A percentile compares a stretch with the other conserved stretches of the same genome.
phyloP scores from a whole-genome alignment of 2,888 invertebrate genomes.

The Andrena hattorfiana region DNA sequence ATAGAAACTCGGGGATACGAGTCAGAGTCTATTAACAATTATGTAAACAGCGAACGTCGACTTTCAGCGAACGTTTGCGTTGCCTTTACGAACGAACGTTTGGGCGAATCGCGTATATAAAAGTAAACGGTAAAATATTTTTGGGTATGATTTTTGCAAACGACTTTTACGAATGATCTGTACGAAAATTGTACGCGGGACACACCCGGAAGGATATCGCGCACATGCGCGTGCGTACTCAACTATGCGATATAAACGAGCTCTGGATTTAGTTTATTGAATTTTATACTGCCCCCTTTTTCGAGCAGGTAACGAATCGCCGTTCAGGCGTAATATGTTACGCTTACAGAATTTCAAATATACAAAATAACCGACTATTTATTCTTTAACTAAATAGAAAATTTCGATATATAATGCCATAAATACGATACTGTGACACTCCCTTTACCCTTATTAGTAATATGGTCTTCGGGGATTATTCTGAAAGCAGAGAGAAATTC shows the following conservation, averaged over 20 bases:
- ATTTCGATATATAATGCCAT: constrained; percentile 47
- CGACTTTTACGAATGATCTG: no score
- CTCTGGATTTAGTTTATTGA: constrained; percentile 63
- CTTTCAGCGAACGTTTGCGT: constrained; percentile 10
- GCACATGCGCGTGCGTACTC: not conserved
- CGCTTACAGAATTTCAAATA: constrained; percentile 65
- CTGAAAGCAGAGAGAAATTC: constrained; percentile 86
- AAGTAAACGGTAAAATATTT: no score
- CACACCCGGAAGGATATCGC: not conserved
- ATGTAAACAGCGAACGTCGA: constrained; percentile 4
- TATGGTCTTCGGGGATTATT: constrained; percentile 95
- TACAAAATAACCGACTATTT: constrained; percentile 78
- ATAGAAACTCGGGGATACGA: not conserved
- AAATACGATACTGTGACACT: constrained; percentile 19
- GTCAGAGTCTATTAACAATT: not conserved
- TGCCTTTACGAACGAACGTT: not conserved
- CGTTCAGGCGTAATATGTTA: constrained; percentile 54
- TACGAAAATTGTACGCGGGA: no score
- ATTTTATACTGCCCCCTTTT: constrained; percentile 48
- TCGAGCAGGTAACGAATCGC: constrained; percentile 59
- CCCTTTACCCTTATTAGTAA: constrained; percentile 86
- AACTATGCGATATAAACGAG: constrained; percentile 10
- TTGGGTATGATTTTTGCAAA: no score
- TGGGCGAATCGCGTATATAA: no score
- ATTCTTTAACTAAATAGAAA: constrained; percentile 66